Base-by-base conservation (phyloP, 2,888 invertebrate genomes). In the Orthosia gothica region DNA sequence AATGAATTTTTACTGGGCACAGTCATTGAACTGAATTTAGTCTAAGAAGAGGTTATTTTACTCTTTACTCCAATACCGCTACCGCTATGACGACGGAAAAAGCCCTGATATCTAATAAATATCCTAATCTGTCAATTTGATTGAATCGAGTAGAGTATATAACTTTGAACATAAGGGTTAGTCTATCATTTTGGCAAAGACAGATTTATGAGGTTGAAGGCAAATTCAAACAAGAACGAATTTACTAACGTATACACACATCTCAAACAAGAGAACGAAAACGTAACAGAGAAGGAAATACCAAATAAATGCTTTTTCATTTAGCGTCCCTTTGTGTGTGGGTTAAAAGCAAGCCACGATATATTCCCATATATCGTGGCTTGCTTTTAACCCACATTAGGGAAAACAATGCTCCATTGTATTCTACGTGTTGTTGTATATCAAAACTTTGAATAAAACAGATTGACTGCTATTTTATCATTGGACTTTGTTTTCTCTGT, bases 241-340 rank as follows among this genome's bases (percentile, higher is more conserved):
- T 83, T 78, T 75, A 89, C 85, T 86, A 86, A 82, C 76, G 72
- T 82, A 79, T 74, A 40, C 40, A 40, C 74, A 74, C 72, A 88
- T 88, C 88, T 89, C 88, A 89, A 89, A 91, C 83, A 88, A 73
- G 80, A 83, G 88, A 88, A 84, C 84, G 84, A 83, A 88, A 88
- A 85, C 84, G 88, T 81, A 78, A 90, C 89, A 90, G 87, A 89
- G 86, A 90, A 91, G 91, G 92, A 92, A 87, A 92, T 90, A 89
- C 88, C 83, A 88, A 90, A 92, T 91, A 93, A 94, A 93, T 89
- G 93, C 91, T 91, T 93, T 94, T 93, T 94, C 93, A 93, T 94
- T 94, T 92, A 91, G 89, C 89, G 74, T 89, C 88, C 90, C 93
- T 90, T 93, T 93, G 92, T 93, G 89, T 90, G 76, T 78, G 69